A percentile compares a stretch with the other conserved stretches of the same genome.
Evolutionary conservation across 2,888 invertebrate species (phyloP).

Genomic region (Ethmia dodecea): DNA sequence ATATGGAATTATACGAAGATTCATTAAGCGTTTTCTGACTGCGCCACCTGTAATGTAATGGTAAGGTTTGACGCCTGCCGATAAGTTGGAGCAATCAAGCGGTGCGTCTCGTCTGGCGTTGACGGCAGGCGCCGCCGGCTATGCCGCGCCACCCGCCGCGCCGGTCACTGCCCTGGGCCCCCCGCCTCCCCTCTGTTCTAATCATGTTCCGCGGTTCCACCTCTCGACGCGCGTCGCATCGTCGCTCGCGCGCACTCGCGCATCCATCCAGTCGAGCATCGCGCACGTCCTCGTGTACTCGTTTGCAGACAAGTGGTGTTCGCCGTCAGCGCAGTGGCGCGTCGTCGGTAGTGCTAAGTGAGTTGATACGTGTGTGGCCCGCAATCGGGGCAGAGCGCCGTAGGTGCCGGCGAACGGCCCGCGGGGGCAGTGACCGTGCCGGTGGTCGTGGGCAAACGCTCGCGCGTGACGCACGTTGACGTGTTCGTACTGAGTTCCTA

Average conservation of each 20-base stretch:
- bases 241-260: too few species aligned
- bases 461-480: not conserved
- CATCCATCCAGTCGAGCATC: too few species aligned
- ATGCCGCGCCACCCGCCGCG: conserved; percentile 1
- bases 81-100: too few species aligned
- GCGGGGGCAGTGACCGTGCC: not conserved
- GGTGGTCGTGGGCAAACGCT: not conserved
- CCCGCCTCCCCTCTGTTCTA: not conserved
- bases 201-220: not conserved
- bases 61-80: too few species aligned
- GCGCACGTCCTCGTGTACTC: not conserved
- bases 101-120: not conserved
- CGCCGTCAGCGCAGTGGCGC: not conserved
- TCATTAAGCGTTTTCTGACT: too few species aligned
- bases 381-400: too few species aligned
- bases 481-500: too few species aligned
- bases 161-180: conserved; percentile 3
- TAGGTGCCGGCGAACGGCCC: not conserved
- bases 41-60: too few species aligned
- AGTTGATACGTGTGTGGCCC: too few species aligned
- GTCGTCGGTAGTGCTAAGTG: not conserved
- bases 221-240: too few species aligned
- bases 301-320: not conserved
- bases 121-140: not conserved
- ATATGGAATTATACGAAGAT: too few species aligned